Percentiles rank a stretch among this genome's conserved stretches.
Conservation (phyloP, 2,797 vertebrate genomes). For the Acrossocheilus wenchowensis region DNA sequence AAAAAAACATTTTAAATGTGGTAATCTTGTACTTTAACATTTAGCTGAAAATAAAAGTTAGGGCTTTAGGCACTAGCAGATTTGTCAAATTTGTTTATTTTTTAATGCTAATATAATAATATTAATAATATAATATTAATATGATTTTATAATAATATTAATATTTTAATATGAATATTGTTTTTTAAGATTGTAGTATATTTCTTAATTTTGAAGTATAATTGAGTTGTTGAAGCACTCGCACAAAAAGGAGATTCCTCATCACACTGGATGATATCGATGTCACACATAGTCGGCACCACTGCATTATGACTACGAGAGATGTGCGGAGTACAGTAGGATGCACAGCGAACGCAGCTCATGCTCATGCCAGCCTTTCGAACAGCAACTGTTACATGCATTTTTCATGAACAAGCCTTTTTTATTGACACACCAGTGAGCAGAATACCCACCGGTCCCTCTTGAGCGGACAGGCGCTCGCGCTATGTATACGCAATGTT, state of each 20-base stretch:
- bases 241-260: background rate
- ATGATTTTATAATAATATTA: background rate
- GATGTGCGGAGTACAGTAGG: background rate
- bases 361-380: constrained; percentile 4
- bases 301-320: background rate
- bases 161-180: background rate
- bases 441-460: constrained; percentile 35
- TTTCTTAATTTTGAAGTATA: background rate
- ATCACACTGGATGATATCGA: background rate
- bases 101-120: too few species aligned
- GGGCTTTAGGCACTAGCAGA: background rate
- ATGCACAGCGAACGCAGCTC: background rate
- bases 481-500: constrained; percentile 26
- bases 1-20: background rate
- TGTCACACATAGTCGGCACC: background rate
- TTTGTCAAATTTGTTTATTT: background rate
- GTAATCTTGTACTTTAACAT: background rate
- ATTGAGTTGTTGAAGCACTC: background rate
- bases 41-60: background rate
- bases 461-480: background rate
- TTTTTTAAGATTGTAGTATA: background rate
- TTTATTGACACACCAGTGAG: constrained; percentile 37
- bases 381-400: constrained; percentile 30
- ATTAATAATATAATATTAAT: background rate
- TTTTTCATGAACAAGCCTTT: constrained; percentile 43